Percentiles rank a stretch among this genome's conserved stretches.
Evolutionary conservation across 2,888 invertebrate genomes (phyloP).

Genomic region (Limnephilus auricula): DNA sequence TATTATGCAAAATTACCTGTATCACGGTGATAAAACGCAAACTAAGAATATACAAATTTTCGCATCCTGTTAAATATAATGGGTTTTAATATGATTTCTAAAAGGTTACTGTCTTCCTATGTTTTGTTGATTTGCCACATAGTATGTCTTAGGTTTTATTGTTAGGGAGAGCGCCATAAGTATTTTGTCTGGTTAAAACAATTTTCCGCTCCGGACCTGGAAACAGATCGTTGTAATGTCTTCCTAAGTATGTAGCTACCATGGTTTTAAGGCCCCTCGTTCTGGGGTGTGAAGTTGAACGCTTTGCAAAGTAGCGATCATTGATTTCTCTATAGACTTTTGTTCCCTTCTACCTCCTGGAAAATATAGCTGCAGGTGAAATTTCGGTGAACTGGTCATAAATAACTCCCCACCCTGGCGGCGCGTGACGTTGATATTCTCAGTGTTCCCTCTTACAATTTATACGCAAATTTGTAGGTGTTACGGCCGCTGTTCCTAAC

Average conservation of each 20-base stretch:
- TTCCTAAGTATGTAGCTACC: neutral
- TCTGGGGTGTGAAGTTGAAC: neutral
- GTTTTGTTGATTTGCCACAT: neutral
- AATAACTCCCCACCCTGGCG: neutral
- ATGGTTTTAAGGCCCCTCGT: neutral
- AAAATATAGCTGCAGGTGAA: neutral
- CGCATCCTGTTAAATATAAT: neutral
- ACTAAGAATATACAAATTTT: too few relatives aligned
- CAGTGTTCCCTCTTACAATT: neutral
- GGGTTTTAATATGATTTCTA: neutral
- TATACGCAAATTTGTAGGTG: neutral
- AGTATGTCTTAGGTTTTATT: neutral
- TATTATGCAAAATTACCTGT: too few relatives aligned
- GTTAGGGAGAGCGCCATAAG: neutral
- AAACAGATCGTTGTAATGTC: neutral
- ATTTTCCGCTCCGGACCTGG: neutral
- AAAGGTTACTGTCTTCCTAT: neutral
- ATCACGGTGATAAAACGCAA: too few relatives aligned
- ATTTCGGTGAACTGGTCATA: neutral
- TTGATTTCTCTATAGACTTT: neutral
- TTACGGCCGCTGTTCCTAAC: too few relatives aligned
- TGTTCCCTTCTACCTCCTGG: neutral
- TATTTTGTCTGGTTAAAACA: neutral
- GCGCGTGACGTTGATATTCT: neutral
- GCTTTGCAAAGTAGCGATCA: neutral